phyloP scores from a whole-genome alignment of 2,888 invertebrate genomes.

The Portevinia maculata region DNA sequence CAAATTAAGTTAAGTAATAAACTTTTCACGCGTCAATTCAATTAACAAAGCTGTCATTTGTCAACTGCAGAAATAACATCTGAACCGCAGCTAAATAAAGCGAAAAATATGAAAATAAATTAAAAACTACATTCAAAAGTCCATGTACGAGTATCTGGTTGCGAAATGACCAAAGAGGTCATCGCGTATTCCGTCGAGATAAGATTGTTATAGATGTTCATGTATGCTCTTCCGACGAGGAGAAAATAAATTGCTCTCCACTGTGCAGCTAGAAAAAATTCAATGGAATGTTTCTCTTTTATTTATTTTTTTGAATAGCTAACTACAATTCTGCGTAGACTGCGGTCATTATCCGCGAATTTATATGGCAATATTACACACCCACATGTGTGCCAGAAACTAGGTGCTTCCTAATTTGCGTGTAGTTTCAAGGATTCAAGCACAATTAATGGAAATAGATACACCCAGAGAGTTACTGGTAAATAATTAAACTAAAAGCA shows the following conservation, averaged over 20 bases:
- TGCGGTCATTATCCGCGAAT: neutral
- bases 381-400: conserved; percentile 4
- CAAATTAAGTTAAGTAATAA: conserved; percentile 27
- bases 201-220: conserved; percentile 36
- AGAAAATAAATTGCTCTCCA: conserved; percentile 23
- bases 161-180: conserved; percentile 61
- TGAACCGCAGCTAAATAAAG: neutral
- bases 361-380: conserved; percentile 14
- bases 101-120: conserved; percentile 18
- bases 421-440: conserved; percentile 39
- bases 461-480: neutral
- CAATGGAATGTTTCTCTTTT: neutral
- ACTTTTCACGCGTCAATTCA: conserved; percentile 22
- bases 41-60: neutral
- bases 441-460: conserved; percentile 25
- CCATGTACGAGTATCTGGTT: conserved; percentile 43
- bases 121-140: conserved; percentile 23
- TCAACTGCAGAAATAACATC: neutral
- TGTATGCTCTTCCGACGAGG: conserved; percentile 3
- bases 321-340: neutral
- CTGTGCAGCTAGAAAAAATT: conserved; percentile 15
- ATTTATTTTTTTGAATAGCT: conserved; percentile 1
- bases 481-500: conserved; percentile 47
- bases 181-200: conserved; percentile 49
- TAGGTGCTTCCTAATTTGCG: conserved; percentile 54